Base-by-base conservation (phyloP, 2,888 invertebrate genomes). In the Zygothrica quintamaculata region DNA sequence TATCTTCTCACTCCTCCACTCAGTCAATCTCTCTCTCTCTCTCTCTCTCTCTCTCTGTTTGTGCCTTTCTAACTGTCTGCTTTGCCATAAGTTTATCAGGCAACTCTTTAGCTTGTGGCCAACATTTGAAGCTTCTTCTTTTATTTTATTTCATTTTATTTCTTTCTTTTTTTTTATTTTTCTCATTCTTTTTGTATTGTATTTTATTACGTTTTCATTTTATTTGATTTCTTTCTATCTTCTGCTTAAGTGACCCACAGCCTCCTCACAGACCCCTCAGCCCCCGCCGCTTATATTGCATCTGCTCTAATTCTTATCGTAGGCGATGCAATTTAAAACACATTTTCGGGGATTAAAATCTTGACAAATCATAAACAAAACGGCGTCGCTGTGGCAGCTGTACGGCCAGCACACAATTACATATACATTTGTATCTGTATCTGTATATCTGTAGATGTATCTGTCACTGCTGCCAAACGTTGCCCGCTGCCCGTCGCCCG, bases 351-450 rank as follows among this genome's bases (percentile, higher is more conserved):
- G 61, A 64, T 65, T 66, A 68, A 77, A 61, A 76, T 86, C 84
- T 77, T 77, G 84, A 86, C 81, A 84, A 86, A 80, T 84, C 84
- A 77, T 80, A 86, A 84, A 81, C 82, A 85, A 77, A 84, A 80
- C 64, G 80, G 15, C 43, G 51, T 22, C 57, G 57, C 25, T 15
- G 47, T 29, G 43, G 61, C 72, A 68, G 68, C 52, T 59, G 61
- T 62, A 51, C 47, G 56, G 40, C 50, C 61, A 9, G 52, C 68
- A 59, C 44, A 51, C 65, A 69, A 66, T 69, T 69, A 73, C 73
- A 48, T 58, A 60, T 66, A 70, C 70, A 66, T 70, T 73, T 70
- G 69, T 72, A 61, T 52, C 60, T 42, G 33, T 29, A 62, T 42
- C 48, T 64, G 51, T n/a, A n/a, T 43, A 52, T 42, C 58, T 56